Conservation (phyloP, 2,797 vertebrate genomes). For the Periparus ater region DNA sequence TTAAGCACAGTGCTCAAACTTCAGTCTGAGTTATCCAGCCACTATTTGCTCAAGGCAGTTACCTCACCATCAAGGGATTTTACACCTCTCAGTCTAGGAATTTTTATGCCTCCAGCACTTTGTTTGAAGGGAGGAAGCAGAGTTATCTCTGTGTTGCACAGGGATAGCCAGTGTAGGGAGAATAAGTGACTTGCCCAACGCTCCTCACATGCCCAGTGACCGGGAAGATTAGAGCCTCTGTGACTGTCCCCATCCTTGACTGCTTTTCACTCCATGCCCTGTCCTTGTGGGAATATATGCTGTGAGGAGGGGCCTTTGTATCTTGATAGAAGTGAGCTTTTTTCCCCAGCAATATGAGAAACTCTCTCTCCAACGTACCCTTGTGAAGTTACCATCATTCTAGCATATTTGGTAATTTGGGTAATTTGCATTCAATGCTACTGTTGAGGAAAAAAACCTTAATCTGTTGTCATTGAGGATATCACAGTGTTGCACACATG, state of each 20-base stretch:
- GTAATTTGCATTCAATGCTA: slow-evolving; percentile 44
- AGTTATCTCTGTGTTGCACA: not conserved
- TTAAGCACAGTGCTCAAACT: not conserved
- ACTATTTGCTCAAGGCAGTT: slow-evolving; percentile 32
- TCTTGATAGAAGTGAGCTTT: not conserved
- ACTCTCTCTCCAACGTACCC: not conserved
- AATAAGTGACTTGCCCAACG: not conserved
- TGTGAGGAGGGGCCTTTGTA: not conserved
- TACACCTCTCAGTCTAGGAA: slow-evolving; percentile 11
- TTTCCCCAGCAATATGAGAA: not conserved
- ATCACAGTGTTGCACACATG: not conserved
- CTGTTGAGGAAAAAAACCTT: not conserved
- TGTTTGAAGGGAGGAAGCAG: slow-evolving; percentile 28
- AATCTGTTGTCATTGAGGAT: slow-evolving; percentile 10
- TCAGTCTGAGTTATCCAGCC: not conserved
- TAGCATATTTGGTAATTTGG: slow-evolving; percentile 26
- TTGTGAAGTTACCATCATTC: not conserved
- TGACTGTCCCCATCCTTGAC: not conserved
- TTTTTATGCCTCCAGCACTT: slow-evolving; percentile 34
- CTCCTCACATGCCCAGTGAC: not conserved
- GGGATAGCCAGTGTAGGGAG: not conserved
- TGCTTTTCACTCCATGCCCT: not conserved
- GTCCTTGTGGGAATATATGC: not conserved
- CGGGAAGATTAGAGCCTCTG: not conserved
- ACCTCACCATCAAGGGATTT: slow-evolving; percentile 45